Percentiles rank a stretch among this genome's conserved stretches.
Conservation (phyloP, 2,888 invertebrate genomes). For the Pediacus dermestoides region DNA sequence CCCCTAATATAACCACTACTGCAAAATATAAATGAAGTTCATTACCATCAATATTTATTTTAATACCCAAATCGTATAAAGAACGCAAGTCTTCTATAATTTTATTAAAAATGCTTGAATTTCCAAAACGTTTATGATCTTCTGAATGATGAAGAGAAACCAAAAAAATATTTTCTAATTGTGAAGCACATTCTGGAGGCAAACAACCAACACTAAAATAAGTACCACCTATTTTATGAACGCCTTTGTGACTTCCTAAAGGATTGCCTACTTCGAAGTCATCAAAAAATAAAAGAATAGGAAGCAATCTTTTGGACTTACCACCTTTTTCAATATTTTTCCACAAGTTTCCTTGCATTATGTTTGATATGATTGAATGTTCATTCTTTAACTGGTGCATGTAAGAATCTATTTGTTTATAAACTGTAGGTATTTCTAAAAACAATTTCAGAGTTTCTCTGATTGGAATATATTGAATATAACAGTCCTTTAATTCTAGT, state of each 20-base stretch:
- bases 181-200: constrained; percentile 19
- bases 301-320: neutral
- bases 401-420: neutral
- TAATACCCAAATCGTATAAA: constrained; percentile 23
- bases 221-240: neutral
- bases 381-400: neutral
- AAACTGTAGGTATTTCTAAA: neutral
- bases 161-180: constrained; percentile 29
- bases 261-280: constrained; percentile 28
- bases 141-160: constrained; percentile 22
- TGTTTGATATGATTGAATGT: neutral
- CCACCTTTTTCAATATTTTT: neutral
- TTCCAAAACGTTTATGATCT: constrained; percentile 22
- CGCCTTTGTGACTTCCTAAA: constrained; percentile 20
- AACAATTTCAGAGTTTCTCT: neutral
- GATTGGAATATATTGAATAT: neutral
- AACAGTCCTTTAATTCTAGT: neutral
- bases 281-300: constrained; percentile 25
- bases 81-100: constrained; percentile 24
- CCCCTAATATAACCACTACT: constrained; percentile 21
- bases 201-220: constrained; percentile 14
- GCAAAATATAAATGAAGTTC: constrained; percentile 18
- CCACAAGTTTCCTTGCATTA: neutral
- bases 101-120: constrained; percentile 21
- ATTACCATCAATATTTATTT: constrained; percentile 13